Conservation (phyloP, 2,888 invertebrate genomes). For the Electrophaes corylata region DNA sequence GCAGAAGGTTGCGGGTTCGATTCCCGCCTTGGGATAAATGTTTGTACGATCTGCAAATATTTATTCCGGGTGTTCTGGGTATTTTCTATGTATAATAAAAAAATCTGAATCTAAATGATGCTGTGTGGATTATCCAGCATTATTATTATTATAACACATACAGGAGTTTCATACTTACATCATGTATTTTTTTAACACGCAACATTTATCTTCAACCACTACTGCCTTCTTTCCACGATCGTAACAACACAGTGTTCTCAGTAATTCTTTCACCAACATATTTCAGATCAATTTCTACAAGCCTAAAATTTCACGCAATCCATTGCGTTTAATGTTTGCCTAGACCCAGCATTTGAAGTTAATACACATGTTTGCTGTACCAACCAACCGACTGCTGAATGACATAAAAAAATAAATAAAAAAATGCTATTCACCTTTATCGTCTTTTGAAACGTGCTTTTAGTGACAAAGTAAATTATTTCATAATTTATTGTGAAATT, state of each 20-base stretch:
- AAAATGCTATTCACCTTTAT: not conserved
- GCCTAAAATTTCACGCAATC: not conserved
- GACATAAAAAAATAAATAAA: not conserved
- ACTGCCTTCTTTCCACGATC: constrained; percentile 5
- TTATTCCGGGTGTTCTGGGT: too few species aligned
- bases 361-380: not conserved
- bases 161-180: constrained; percentile 14
- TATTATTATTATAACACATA: too few species aligned
- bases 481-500: constrained; percentile 2
- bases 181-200: constrained; percentile 16
- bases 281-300: not conserved
- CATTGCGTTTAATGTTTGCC: not conserved
- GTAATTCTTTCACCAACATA: constrained; percentile 18
- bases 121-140: not conserved
- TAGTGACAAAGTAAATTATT: constrained; percentile 1
- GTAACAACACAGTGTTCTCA: constrained; percentile 16
- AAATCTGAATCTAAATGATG: too few species aligned
- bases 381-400: not conserved
- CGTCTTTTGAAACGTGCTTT: constrained; percentile 5
- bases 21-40: too few species aligned
- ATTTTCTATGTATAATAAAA: not conserved
- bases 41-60: too few species aligned
- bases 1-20: too few species aligned
- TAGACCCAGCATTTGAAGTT: not conserved
- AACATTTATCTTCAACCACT: constrained; percentile 9